Conservation (phyloP, 2,888 invertebrate species). For the Leptinotarsa haldemani region DNA sequence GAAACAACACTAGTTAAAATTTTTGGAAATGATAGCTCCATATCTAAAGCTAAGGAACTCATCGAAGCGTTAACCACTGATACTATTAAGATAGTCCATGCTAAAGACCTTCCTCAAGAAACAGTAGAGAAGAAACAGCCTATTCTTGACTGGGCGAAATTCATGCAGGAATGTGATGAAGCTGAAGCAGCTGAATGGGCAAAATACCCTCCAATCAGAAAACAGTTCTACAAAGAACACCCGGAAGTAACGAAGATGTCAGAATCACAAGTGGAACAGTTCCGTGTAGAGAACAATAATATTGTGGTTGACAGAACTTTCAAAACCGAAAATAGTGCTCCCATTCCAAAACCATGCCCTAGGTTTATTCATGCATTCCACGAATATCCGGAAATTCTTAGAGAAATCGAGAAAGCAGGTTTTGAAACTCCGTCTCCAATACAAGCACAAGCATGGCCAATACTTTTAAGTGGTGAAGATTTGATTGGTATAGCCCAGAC, state of each 20-base stretch:
- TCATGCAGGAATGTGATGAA: slow-evolving; percentile 68
- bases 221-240: slow-evolving; percentile 87
- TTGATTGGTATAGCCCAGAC: slow-evolving; percentile 97
- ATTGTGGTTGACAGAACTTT: slow-evolving; percentile 80
- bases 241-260: slow-evolving; percentile 76
- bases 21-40: slow-evolving; percentile 60
- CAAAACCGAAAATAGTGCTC: slow-evolving; percentile 56
- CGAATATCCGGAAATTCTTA: slow-evolving; percentile 84
- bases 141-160: slow-evolving; percentile 72
- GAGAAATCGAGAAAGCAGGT: slow-evolving; percentile 82
- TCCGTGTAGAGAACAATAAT: slow-evolving; percentile 77
- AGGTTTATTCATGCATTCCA: slow-evolving; percentile 87
- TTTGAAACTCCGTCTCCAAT: slow-evolving; percentile 91
- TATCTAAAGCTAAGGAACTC: slow-evolving; percentile 62
- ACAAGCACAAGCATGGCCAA: slow-evolving; percentile 95
- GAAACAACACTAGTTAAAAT: slow-evolving; percentile 59
- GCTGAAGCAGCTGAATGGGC: slow-evolving; percentile 73
- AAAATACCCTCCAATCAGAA: slow-evolving; percentile 75
- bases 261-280: slow-evolving; percentile 71
- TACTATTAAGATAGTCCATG: slow-evolving; percentile 31
- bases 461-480: slow-evolving; percentile 89
- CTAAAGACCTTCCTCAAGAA: slow-evolving; percentile 31
- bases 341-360: slow-evolving; percentile 81
- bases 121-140: slow-evolving; percentile 30
- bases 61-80: slow-evolving; percentile 64